Percentiles rank a stretch among this genome's conserved stretches.
Evolutionary conservation across 1,140 invertebrate species (phyloP).

Genomic region (Sycophaga agraensis): DNA sequence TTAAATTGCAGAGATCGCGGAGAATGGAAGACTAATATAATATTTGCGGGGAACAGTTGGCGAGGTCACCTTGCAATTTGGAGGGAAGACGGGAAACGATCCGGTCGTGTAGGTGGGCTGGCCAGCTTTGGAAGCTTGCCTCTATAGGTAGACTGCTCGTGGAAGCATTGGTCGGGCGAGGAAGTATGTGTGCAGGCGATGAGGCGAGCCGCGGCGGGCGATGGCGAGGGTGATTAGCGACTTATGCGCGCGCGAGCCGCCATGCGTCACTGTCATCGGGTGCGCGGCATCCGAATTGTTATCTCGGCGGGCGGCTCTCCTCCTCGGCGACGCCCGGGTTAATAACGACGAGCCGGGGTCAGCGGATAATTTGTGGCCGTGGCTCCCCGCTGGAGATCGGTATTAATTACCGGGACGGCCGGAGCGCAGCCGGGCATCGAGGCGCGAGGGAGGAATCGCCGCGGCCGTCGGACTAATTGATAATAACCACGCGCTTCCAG

Average conservation of each 20-base stretch:
- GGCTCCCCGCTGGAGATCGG: neutral
- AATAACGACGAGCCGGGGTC: conserved; percentile 43
- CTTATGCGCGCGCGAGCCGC: conserved; percentile 45
- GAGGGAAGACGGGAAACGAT: too few relatives aligned
- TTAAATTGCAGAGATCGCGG: too few relatives aligned
- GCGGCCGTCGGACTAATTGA: neutral
- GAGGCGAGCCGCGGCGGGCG: conserved; percentile 6
- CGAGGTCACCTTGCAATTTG: too few relatives aligned
- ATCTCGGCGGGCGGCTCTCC: conserved; percentile 36
- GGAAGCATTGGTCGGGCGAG: too few relatives aligned
- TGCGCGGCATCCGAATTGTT: conserved; percentile 45
- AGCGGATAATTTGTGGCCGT: neutral
- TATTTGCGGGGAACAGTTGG: too few relatives aligned
- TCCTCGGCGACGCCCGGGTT: conserved; percentile 36
- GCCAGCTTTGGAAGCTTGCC: too few relatives aligned
- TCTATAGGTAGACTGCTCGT: too few relatives aligned
- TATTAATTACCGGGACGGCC: conserved; percentile 22
- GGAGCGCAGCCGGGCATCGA: conserved; percentile 1
- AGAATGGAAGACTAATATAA: too few relatives aligned
- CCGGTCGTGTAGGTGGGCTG: too few relatives aligned
- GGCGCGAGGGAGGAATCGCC: conserved; percentile 18
- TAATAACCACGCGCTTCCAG: too few relatives aligned
- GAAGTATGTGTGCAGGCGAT: too few relatives aligned
- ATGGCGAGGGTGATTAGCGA: conserved; percentile 49
- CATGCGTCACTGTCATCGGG: conserved; percentile 54